These are phyloP conservation scores for Anthopleura sola DNA, from an alignment of 64 coral and sea anemone genomes.

Conservation along the genomic window DNA sequence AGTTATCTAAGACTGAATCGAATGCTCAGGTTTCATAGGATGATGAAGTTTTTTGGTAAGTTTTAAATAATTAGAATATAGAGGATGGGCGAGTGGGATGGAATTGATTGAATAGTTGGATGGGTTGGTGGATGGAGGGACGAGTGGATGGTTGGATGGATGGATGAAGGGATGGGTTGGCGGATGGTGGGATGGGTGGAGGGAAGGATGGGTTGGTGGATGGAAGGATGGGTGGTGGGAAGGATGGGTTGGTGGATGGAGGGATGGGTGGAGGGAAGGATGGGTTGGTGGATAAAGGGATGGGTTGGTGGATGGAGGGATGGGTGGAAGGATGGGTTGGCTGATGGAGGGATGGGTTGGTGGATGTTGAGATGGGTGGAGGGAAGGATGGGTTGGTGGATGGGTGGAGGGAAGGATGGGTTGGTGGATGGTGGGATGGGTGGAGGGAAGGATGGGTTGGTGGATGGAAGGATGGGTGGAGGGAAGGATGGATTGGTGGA, in stretches of 20 bases:
- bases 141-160: background rate
- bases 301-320: too few species aligned
- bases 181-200: too few species aligned
- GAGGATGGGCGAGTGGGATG: background rate
- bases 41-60: constrained; percentile 76
- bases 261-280: background rate
- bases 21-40: constrained; percentile 50
- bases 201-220: too few species aligned
- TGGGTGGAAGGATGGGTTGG: too few species aligned
- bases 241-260: too few species aligned
- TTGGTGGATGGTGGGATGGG: too few species aligned
- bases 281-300: background rate
- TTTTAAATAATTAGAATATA: background rate
- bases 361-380: background rate
- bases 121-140: background rate
- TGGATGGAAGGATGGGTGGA: too few species aligned
- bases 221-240: too few species aligned
- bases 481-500: too few species aligned
- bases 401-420: too few species aligned
- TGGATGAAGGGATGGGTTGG: background rate
- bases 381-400: too few species aligned
- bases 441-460: too few species aligned
- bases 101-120: background rate
- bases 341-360: background rate
- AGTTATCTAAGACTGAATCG: constrained; percentile 73